Evolutionary conservation across 2,113 vertebrate species (phyloP), one percentile per base, ranked within the genome.

Genomic region (Nestor notabilis): DNA sequence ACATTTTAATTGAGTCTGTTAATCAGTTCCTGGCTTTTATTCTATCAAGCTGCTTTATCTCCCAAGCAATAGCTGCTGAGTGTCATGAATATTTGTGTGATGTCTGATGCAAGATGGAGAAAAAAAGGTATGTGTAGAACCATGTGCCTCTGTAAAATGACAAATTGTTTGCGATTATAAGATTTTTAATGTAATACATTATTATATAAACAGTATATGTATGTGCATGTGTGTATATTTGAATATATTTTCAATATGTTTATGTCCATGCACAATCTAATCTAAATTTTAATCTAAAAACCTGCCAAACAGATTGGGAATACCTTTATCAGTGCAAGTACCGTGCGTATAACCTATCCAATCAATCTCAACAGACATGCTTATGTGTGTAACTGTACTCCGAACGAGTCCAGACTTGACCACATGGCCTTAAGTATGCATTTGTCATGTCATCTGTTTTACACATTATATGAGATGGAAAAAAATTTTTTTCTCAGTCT

Each of bases 1-100:
- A 46, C 20, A 53, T 79, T 95, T 87, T 95, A 93, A 93, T 83
- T 37, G 53, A 94, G 72, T 69, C 44, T 92, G 35, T 77, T 95
- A 90, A 87, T 92, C 76, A 79, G 15, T 85, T 92, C 23, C 70
- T 89, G 44, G 5, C 21, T 58, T 96, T 95, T 82, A 37, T 83
- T 94, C 56, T 90, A 55, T 75, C 61, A 89, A 94, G 41, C 3
- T 56, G 7, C 35, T 90, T 77, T 88, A 74, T 71, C 4, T 46
- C 44, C 28, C 5, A 9, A 8, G 44, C 83, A 95, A 90, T 56
- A 83, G 15, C 52, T 90, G 20, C n/a, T 55, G 58, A 68, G 52
- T 58, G n/a, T 84, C 90, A 72, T 0, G 0, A 88, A 63, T 3
- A 74, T 77, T 94, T 82, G 24, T 88, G 41, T 95, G 47, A 86